Base-by-base conservation (phyloP, 2,113 vertebrate species). In the Crotalus tigris region DNA sequence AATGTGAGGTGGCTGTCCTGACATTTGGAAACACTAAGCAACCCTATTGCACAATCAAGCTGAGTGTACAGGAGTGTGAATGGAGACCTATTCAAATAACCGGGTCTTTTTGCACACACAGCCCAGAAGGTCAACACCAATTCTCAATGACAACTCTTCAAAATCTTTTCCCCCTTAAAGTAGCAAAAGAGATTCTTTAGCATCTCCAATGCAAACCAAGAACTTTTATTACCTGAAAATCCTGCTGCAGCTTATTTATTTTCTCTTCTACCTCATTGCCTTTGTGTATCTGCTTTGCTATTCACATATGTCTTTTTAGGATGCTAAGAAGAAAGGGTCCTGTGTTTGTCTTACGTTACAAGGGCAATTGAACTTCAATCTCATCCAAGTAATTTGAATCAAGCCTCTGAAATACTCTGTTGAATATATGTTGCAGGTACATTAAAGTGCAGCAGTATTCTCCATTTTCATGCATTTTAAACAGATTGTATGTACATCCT, bases 401-500 rank as follows among this genome's bases (percentile, higher is more conserved):
- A 91, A 94, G 91, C 81, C 88, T 92, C 53, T 92, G 91, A 92
- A 90, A 9, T 89, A 89, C 94, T 92, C 89, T 58, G 92, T 81
- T 92, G 85, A 93, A 81, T 95, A 59, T 87, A 57, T 94, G 61
- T 92, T 93, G 86, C 0, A 0, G 86, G 81, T 91, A 33, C 59
- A 88, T 88, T 90, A 12, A 95, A 75, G 54, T 90, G 55, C 86
- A 96, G 21, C 87, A 69, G 58, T 91, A 39, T 90, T 96, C 75
- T 49, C 46, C 89, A 93, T 94, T 94, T 95, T 94, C 90, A 93
- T 94, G 91, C 91, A 95, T 97, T 95, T 95, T 96, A 95, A 96
- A 26, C 89, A 94, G 91, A 46, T 24, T 94, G 23, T 88, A 92
- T 94, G 23, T 88, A 92, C 88, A 17, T 93, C 93, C 57, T 93